Percentiles rank a stretch among this genome's conserved stretches.
Conservation (phyloP, 2,888 invertebrate genomes). For the Lottia gigantea region DNA sequence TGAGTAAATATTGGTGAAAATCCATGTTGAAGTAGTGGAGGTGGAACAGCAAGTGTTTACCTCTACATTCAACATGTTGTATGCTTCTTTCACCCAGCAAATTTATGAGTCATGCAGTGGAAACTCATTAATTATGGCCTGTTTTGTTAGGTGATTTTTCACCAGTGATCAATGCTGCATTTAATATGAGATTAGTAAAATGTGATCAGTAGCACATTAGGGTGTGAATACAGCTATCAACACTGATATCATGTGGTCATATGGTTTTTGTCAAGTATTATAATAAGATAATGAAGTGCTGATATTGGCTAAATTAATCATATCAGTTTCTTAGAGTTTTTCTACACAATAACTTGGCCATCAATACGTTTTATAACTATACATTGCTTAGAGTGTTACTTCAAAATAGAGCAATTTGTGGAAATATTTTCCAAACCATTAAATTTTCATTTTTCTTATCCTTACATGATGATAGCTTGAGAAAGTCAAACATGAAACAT, state of each 20-base stretch:
- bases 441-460: no score
- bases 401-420: no score
- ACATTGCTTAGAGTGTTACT: no score
- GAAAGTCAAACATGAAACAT: no score
- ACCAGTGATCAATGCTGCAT: not conserved
- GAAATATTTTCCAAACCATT: no score
- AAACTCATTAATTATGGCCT: slow-evolving; percentile 5
- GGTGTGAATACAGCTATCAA: not conserved
- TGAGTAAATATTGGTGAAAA: not conserved
- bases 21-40: not conserved
- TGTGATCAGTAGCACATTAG: not conserved
- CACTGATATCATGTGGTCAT: not conserved
- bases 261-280: slow-evolving; percentile 5
- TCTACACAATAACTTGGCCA: no score
- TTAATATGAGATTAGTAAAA: slow-evolving; percentile 2
- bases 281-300: not conserved
- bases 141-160: not conserved
- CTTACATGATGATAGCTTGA: no score
- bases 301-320: not conserved
- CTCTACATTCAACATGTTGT: slow-evolving; percentile 7
- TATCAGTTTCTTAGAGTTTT: no score
- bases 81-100: slow-evolving; percentile 1
- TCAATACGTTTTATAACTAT: no score
- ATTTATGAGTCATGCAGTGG: slow-evolving; percentile 1
- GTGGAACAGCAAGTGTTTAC: not conserved